Conservation (phyloP, 2,797 vertebrate genomes). For the Aulostomus chinensis region DNA sequence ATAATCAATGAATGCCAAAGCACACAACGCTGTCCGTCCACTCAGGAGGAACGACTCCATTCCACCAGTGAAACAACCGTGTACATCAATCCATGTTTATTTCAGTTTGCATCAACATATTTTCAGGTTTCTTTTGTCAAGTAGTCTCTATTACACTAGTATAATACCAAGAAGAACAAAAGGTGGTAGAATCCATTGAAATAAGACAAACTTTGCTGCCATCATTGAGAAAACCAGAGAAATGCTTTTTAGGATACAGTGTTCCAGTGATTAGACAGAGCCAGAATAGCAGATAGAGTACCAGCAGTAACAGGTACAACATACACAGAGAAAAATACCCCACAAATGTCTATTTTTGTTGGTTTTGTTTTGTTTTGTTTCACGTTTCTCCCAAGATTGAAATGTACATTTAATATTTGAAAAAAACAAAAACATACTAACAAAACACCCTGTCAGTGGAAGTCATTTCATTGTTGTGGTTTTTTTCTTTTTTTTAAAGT, state of each 20-base stretch:
- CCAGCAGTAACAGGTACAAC: slow-evolving; percentile 85
- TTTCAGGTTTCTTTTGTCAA: slow-evolving; percentile 75
- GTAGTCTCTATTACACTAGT: slow-evolving; percentile 82
- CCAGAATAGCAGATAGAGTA: slow-evolving; percentile 81
- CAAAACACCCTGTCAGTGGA: slow-evolving; percentile 83
- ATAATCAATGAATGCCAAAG: no score
- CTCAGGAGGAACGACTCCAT: no score
- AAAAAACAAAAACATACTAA: slow-evolving; percentile 77
- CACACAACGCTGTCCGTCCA: no score
- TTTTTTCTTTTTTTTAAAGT: no score
- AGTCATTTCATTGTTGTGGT: slow-evolving; percentile 42
- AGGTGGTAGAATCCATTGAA: slow-evolving; percentile 81
- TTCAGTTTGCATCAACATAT: slow-evolving; percentile 84
- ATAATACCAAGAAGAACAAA: slow-evolving; percentile 83
- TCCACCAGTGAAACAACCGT: no score
- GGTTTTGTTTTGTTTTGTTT: slow-evolving; percentile 52
- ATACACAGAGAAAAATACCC: slow-evolving; percentile 80
- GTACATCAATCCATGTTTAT: slow-evolving; percentile 86
- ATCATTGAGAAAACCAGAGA: slow-evolving; percentile 73
- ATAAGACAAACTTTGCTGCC: slow-evolving; percentile 80
- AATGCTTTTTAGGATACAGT: slow-evolving; percentile 63
- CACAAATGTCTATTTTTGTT: slow-evolving; percentile 48
- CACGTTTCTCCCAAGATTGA: slow-evolving; percentile 70
- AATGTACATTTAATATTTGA: slow-evolving; percentile 83
- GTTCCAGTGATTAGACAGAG: slow-evolving; percentile 73